Evolutionary conservation across 2,888 invertebrate genomes (phyloP).

Genomic region (Boloria selene): DNA sequence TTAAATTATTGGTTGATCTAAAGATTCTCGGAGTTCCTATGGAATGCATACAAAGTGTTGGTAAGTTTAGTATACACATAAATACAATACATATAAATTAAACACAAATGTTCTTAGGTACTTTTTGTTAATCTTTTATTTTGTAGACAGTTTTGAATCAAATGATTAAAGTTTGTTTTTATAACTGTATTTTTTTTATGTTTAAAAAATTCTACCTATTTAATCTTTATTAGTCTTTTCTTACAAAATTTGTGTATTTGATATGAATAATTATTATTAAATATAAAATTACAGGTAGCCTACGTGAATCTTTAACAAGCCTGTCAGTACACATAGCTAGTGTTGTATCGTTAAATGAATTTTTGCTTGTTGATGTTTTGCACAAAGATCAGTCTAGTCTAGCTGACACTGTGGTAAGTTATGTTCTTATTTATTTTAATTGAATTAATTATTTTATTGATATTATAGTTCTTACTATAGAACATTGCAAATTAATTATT

Average conservation of each 20-base stretch:
- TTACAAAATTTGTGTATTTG: background rate
- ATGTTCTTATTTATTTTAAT: background rate
- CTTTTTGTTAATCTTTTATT: too few relatives aligned
- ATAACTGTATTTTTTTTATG: too few relatives aligned
- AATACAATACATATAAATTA: too few relatives aligned
- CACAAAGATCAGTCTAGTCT: constrained; percentile 84
- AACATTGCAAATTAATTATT: too few relatives aligned
- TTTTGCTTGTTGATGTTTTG: constrained; percentile 92
- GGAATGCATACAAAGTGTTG: constrained; percentile 85
- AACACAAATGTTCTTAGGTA: too few relatives aligned
- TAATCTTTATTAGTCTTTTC: too few relatives aligned
- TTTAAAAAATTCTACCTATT: too few relatives aligned
- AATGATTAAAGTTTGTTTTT: too few relatives aligned
- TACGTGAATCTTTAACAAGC: constrained; percentile 84
- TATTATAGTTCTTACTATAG: background rate
- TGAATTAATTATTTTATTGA: background rate
- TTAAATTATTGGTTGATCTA: constrained; percentile 89
- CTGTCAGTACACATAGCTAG: constrained; percentile 86
- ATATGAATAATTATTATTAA: constrained; percentile 3
- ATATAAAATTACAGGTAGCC: constrained; percentile 55
- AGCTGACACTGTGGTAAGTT: constrained; percentile 71
- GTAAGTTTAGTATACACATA: too few relatives aligned
- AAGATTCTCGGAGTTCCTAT: constrained; percentile 86
- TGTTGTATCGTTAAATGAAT: constrained; percentile 87
- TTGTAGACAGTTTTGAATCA: too few relatives aligned